Evolutionary conservation across 2,797 vertebrate genomes (phyloP).

Genomic region (Cuniculus paca): DNA sequence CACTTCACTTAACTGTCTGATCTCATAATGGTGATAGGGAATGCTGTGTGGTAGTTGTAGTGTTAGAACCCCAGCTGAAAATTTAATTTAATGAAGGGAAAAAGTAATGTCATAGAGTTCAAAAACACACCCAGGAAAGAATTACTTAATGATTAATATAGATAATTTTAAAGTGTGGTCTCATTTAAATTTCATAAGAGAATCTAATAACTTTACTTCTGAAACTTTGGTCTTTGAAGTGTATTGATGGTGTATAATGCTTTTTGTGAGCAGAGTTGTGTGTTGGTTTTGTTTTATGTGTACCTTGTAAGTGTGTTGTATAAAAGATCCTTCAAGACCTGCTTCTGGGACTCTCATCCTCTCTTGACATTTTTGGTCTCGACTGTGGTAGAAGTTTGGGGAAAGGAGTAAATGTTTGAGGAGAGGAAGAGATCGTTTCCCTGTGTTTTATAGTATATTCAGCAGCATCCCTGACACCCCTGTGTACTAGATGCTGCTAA

Average conservation of each 20-base stretch:
- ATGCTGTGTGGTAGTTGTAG: not conserved
- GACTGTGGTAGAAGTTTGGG: too few species aligned
- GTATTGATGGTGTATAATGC: not conserved
- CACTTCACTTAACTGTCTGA: not conserved
- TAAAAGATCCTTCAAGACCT: not conserved
- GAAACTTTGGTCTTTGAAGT: slow-evolving; percentile 54
- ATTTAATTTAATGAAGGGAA: slow-evolving; percentile 2
- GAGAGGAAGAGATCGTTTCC: not conserved
- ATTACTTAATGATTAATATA: not conserved
- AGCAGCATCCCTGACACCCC: not conserved
- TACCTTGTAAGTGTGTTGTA: not conserved
- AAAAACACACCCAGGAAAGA: not conserved
- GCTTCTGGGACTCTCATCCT: not conserved
- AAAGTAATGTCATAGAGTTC: not conserved
- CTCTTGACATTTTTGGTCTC: not conserved
- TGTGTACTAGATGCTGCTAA: not conserved
- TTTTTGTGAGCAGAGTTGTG: not conserved
- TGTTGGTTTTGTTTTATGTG: not conserved
- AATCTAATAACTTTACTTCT: not conserved
- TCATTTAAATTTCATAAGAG: not conserved
- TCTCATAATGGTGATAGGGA: not conserved
- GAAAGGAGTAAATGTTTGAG: too few species aligned
- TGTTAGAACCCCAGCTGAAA: slow-evolving; percentile 14
- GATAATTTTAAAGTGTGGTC: not conserved
- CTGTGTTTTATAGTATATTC: not conserved